Conservation (phyloP, 2,797 vertebrate genomes). For the Enteromius trimaculatus region DNA sequence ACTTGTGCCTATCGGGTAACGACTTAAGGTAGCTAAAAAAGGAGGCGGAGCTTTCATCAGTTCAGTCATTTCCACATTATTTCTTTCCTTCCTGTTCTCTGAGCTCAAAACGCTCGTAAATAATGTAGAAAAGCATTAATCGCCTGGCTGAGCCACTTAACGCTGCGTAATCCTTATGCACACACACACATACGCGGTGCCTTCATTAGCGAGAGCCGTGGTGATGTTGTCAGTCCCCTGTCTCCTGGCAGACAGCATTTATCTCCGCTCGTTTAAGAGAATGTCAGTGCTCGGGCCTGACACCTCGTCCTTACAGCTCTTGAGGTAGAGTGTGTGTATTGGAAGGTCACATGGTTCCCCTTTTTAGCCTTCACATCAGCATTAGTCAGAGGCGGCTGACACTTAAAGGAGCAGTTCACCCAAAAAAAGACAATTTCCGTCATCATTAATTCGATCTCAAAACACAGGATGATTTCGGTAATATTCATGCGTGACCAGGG, state of each 20-base stretch:
- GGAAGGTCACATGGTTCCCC: conserved; percentile 44
- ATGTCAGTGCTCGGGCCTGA: conserved; percentile 37
- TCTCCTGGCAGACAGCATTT: conserved; percentile 55
- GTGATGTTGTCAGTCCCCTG: conserved; percentile 56
- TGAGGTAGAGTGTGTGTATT: conserved; percentile 2
- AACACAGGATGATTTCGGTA: neutral
- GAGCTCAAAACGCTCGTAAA: conserved; percentile 54
- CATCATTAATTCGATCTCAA: neutral
- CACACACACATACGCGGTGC: conserved; percentile 25
- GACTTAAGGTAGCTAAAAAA: neutral
- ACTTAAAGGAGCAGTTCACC: conserved; percentile 8
- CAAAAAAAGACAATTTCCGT: neutral
- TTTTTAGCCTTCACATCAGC: conserved; percentile 46
- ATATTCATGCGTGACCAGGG: neutral
- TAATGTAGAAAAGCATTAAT: conserved; percentile 69
- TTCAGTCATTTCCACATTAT: conserved; percentile 13
- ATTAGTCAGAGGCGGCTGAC: conserved; percentile 13
- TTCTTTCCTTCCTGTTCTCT: conserved; percentile 1
- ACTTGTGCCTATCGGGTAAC: neutral
- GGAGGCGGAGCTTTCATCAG: neutral
- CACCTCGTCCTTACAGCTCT: conserved; percentile 31
- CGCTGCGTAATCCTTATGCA: conserved; percentile 43
- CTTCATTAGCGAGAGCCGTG: conserved; percentile 58
- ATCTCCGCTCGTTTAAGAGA: conserved; percentile 54
- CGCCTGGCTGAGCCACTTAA: conserved; percentile 61